Evolutionary conservation across 1,140 invertebrate species (phyloP), one percentile per base, ranked within the genome.

Genomic region (Oryzaephilus surinamensis): DNA sequence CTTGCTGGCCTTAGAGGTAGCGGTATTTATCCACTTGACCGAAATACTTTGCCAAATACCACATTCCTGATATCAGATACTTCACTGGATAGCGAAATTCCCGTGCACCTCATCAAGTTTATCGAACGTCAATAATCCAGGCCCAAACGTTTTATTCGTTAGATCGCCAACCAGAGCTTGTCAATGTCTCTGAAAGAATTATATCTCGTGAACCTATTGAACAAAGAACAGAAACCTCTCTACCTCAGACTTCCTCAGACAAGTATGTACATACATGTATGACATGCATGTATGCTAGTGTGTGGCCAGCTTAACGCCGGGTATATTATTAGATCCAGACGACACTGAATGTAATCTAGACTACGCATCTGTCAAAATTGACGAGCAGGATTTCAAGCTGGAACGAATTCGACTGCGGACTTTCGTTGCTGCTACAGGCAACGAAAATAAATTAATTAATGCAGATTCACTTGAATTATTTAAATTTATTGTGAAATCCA

Each of bases 1-100:
- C 18, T 41, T 29, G 13, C 17, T 17, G 39, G 39, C 12, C 35
- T 41, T 16, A 41, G 20, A 35, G 23, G 20, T 33, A 41, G 15
- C 13, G 38, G 31, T 17, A 33, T 41, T 35, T 35, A 27, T 24
- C 32, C 39, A 19, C 12, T 35, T 28, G 11, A 29, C 18, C 23
- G 23, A 11, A 23, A 32, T 41, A 23, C 19, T 26, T 20, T 33
- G 11, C 38, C 29, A 8, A 30, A 41, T 29, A n/a, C 24, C 18
- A 16, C 17, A n/a, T 38, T 38, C 18, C 6, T 30, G 2, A 38
- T 38, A 29, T 38, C 27, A 23, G 28, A 39, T 32, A 39, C 20
- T 29, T 21, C 2, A 38, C 23, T 14, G 16, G 13, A 24, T 7
- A 38, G 27, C 6, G 4, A 27, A 38, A 38, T 17, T 38, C 35